Base-by-base conservation (phyloP, 1,140 invertebrate genomes). In the Chymomyza costata region DNA sequence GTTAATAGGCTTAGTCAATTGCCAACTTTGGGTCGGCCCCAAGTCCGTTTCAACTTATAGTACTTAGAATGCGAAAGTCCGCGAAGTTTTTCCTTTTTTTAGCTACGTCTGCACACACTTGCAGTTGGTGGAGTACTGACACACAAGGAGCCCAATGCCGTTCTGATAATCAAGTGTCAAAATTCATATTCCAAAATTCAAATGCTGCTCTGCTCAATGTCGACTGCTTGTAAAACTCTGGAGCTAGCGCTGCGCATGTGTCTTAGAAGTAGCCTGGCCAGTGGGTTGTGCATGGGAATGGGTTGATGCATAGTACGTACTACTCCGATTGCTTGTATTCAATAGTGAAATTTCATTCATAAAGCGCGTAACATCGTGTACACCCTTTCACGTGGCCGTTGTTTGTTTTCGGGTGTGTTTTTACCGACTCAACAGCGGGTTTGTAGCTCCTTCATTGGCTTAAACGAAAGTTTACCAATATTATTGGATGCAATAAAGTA, bases 181-280 rank as follows among this genome's bases (percentile, higher is more conserved):
- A 78, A 78, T 65, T 78, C 73, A 78, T 78, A 80, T 78, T 78
- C n/a, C 73, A 73, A 78, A 78, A 80, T 80, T 80, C 73, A 80
- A 78, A 80, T 61, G 67, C 32, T 66, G 70, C 65, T 61, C n/a
- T 18, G 19, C 13, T 7, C 17, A 40, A 25, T 21, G 17, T 17
- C 13, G 35, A 11, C 51, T 30, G 11, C n/a, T 19, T 15, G 8
- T n/a, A 3, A 28, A 35, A 17, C 25, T 37, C 18, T 14, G 49
- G 40, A 18, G 39, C n/a, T 19, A 53, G 57, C 71, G 71, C 47
- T 78, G 71, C 71, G 71, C 71, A 78, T 78, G 71, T 78, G 71
- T 78, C 71, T 54, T 78, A n/a, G n/a, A n/a, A n/a, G 66, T 58
- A 55, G 66, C 38, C 56, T 46, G 61, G 51, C 53, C 49, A 49